phyloP scores from a whole-genome alignment of 2,888 invertebrate genomes.

The Aleiodes alternator region DNA sequence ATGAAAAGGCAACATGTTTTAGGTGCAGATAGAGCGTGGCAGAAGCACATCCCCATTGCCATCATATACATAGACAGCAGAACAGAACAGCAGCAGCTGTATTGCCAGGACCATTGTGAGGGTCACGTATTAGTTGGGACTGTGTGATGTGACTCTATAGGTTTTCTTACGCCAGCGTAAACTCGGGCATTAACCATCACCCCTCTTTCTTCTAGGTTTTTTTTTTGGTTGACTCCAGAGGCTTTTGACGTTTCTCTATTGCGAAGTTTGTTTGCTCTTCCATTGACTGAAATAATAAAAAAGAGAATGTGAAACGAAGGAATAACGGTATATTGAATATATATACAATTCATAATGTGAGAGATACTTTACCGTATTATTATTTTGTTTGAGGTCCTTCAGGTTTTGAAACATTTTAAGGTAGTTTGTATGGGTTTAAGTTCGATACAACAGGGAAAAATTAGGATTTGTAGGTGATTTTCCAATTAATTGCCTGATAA shows the following conservation, averaged over 20 bases:
- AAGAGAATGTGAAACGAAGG: constrained; percentile 47
- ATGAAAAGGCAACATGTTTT: constrained; percentile 25
- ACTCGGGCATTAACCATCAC: constrained; percentile 27
- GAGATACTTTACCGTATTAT: not conserved
- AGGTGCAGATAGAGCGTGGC: constrained; percentile 13
- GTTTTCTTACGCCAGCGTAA: constrained; percentile 30
- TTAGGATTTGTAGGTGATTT: too few species aligned
- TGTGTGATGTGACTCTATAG: constrained; percentile 26
- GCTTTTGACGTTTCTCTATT: constrained; percentile 29
- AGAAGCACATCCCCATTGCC: not conserved
- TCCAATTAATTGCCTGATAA: too few species aligned
- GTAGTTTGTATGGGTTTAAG: too few species aligned
- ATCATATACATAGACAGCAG: constrained; percentile 13
- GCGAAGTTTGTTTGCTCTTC: constrained; percentile 49
- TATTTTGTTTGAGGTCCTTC: not conserved
- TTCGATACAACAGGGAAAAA: too few species aligned
- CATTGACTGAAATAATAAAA: constrained; percentile 49
- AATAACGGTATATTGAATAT: constrained; percentile 50
- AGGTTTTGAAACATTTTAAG: too few species aligned
- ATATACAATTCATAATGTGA: constrained; percentile 39
- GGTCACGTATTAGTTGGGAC: constrained; percentile 61
- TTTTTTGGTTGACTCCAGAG: constrained; percentile 31
- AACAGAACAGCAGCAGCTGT: constrained; percentile 57
- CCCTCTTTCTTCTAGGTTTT: constrained; percentile 8
- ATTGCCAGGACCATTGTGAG: constrained; percentile 58